phyloP scores from a whole-genome alignment of 2,888 invertebrate species.

The Thymelicus acteon region DNA sequence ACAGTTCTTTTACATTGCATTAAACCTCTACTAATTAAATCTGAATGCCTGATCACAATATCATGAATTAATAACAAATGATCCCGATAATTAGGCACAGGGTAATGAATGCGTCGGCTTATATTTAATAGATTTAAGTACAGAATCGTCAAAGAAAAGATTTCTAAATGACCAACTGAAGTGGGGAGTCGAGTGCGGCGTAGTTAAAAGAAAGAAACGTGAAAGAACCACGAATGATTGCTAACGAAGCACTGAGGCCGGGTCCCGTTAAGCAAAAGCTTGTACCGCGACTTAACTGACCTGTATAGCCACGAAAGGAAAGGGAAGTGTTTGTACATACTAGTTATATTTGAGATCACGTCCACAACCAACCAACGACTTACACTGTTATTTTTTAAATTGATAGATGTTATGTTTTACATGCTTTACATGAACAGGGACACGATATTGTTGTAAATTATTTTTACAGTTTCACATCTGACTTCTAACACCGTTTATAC shows the following conservation, averaged over 20 bases:
- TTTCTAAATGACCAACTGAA: constrained; percentile 13
- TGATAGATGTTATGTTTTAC: neutral
- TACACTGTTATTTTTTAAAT: constrained; percentile 1
- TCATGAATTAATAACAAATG: no score
- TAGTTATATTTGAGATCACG: constrained; percentile 12
- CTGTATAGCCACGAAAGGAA: constrained; percentile 37
- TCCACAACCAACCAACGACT: neutral
- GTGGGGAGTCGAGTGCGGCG: constrained; percentile 6
- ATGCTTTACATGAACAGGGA: neutral
- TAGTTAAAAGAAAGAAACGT: constrained; percentile 21
- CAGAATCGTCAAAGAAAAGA: neutral
- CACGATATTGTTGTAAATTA: no score
- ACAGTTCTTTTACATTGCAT: no score
- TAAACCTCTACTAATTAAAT: no score
- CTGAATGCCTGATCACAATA: no score
- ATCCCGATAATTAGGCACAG: neutral
- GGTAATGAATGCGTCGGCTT: neutral
- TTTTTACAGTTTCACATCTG: no score
- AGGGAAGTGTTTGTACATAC: constrained; percentile 15
- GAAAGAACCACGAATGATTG: constrained; percentile 42
- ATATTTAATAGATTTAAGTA: neutral
- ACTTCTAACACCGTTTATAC: no score
- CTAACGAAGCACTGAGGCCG: constrained; percentile 51
- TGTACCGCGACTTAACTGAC: constrained; percentile 48
- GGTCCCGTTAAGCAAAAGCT: constrained; percentile 57